Evolutionary conservation across 92 coral and sea anemone species (phyloP), one percentile per base, ranked within the genome.

Genomic region (Micromussa lordhowensis): DNA sequence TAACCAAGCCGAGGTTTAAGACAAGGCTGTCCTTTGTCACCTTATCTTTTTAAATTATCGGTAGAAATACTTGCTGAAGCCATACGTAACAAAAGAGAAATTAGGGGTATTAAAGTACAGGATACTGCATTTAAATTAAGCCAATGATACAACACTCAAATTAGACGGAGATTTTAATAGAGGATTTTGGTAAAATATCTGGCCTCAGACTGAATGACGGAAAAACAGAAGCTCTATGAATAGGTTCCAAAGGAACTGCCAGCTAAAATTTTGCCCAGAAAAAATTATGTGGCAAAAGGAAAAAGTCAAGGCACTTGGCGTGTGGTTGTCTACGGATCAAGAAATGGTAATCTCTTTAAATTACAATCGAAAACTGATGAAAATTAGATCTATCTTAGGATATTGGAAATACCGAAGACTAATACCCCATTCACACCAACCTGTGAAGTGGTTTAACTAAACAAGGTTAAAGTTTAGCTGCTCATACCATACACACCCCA

Each of bases 251-350:
- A 77, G 28, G 29, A 77, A 77, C 31, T 77, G 63, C 40, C 4
- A 77, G n/a, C 59, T 77, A 3, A 77, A 40, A 77, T 28, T 77
- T 7, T 77, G 81, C 40, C 40, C 58, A 18, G 81, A 77, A 77
- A 77, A 77, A 0, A 40, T 77, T 21, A 11, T 40, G 44, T 38
- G 59, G 81, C 58, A 44, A 38, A 77, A 48, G 4, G 59, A 38
- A 77, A 77, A 38, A 53, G 30, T 19, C 28, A 77, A 77, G 40
- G 81, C 81, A 48, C 59, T 77, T 40, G 81, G 81, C 14, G 81
- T 53, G 0, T 1, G 63, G 59, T 53, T 77, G 15, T 77, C 81
- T 5, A 77, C 81, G 59, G 81, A 77, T 77, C 58, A 77, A 22
- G 59, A 77, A 8, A 18, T n/a, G n/a, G n/a, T n/a, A n/a, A n/a